Conservation (phyloP, 1,140 invertebrate species). For the Coptotermes formosanus region DNA sequence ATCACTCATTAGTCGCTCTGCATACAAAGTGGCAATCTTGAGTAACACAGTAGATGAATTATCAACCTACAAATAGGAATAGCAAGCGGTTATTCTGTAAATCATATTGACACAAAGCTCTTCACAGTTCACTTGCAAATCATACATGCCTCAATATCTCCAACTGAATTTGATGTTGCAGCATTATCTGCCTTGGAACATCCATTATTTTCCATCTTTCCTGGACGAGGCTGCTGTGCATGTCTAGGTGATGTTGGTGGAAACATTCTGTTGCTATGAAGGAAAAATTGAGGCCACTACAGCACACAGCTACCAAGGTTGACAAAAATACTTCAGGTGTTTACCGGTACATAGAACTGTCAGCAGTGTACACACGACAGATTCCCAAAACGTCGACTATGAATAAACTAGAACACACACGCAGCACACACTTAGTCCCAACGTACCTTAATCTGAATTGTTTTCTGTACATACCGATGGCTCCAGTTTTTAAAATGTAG, state of each 20-base stretch:
- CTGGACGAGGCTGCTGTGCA: not conserved
- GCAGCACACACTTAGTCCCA: not conserved
- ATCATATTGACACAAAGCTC: no score
- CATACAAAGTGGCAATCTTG: conserved; percentile 80
- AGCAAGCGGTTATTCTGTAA: no score
- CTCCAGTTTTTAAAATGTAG: no score
- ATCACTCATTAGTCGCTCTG: conserved; percentile 82
- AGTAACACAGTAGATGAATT: conserved; percentile 75
- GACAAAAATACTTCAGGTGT: not conserved
- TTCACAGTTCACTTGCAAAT: not conserved
- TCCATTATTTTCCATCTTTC: not conserved
- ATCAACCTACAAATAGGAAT: conserved; percentile 59
- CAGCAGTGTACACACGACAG: no score
- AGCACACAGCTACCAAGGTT: not conserved
- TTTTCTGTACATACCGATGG: not conserved
- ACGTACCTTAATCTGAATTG: not conserved
- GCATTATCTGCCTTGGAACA: not conserved
- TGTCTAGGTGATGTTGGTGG: not conserved
- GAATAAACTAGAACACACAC: not conserved
- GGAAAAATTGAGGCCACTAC: not conserved
- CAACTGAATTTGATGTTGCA: not conserved
- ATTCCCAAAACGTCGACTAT: no score
- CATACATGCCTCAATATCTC: conserved; percentile 6
- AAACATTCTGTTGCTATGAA: conserved; percentile 2
- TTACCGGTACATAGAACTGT: no score